A percentile compares a stretch with the other conserved stretches of the same genome.
Evolutionary conservation across 2,888 invertebrate genomes (phyloP).

Genomic region (Orthosia cruda): DNA sequence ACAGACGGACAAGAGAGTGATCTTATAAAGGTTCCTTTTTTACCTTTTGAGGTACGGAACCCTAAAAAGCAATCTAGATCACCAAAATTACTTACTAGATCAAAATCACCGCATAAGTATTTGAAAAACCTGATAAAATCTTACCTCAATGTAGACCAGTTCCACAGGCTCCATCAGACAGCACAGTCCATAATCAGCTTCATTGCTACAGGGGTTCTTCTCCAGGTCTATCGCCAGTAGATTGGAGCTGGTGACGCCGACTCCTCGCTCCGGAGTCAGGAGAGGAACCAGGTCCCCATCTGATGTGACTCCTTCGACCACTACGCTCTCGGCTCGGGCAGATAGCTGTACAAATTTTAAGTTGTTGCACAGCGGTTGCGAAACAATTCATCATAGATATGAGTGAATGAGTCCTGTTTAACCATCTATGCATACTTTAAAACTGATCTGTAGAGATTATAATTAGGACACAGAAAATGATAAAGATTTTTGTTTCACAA

Average conservation of each 20-base stretch:
- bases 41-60: too few relatives aligned
- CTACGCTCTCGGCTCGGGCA: conserved; percentile 94
- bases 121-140: not conserved
- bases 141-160: conserved; percentile 95
- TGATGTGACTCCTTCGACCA: conserved; percentile 94
- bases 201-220: conserved; percentile 93
- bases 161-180: conserved; percentile 94
- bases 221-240: conserved; percentile 95
- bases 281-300: conserved; percentile 95
- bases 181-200: conserved; percentile 93
- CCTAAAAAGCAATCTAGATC: too few relatives aligned
- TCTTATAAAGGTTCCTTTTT: too few relatives aligned
- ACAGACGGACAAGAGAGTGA: too few relatives aligned
- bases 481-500: too few relatives aligned
- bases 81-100: too few relatives aligned
- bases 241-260: conserved; percentile 93
- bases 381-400: not conserved
- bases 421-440: too few relatives aligned
- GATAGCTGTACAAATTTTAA: conserved; percentile 85
- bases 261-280: conserved; percentile 87
- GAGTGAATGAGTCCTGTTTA: too few relatives aligned
- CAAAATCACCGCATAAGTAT: too few relatives aligned
- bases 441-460: too few relatives aligned
- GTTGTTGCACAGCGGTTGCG: not conserved
- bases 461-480: too few relatives aligned